Evolutionary conservation across 2,113 vertebrate genomes (phyloP).

Genomic region (Xiphophorus couchianus): DNA sequence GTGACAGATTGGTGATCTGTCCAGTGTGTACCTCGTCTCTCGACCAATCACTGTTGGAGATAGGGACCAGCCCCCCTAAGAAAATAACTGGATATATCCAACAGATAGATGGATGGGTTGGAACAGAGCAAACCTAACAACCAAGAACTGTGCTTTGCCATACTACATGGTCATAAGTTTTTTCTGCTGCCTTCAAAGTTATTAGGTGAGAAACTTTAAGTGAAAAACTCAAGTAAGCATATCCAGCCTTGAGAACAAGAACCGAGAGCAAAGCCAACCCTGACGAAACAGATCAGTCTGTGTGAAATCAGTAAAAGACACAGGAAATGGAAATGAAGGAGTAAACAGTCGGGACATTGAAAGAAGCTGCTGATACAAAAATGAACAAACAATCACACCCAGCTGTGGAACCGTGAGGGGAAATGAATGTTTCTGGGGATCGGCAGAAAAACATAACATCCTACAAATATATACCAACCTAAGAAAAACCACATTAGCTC

Average conservation of each 20-base stretch:
- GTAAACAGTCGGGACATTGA: neutral
- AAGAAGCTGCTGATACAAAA: neutral
- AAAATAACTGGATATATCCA: neutral
- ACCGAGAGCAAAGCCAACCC: neutral
- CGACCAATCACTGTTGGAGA: too few relatives aligned
- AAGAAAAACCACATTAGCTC: neutral
- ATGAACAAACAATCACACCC: conserved; percentile 1
- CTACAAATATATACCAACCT: neutral
- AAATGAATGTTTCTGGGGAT: neutral
- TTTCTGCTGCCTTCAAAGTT: neutral
- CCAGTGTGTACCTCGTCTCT: too few relatives aligned
- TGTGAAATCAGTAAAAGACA: neutral
- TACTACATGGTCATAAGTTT: neutral
- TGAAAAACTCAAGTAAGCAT: neutral
- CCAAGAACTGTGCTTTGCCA: neutral
- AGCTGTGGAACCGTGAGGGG: neutral
- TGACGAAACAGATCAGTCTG: neutral
- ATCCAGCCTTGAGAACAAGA: neutral
- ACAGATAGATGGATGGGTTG: neutral
- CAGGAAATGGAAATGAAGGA: neutral
- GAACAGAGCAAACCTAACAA: neutral
- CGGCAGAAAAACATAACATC: neutral
- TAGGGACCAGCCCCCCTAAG: too few relatives aligned
- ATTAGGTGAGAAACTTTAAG: neutral
- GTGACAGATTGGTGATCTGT: too few relatives aligned